Conservation (phyloP, 2,113 vertebrate genomes). For the Candoia aspera region DNA sequence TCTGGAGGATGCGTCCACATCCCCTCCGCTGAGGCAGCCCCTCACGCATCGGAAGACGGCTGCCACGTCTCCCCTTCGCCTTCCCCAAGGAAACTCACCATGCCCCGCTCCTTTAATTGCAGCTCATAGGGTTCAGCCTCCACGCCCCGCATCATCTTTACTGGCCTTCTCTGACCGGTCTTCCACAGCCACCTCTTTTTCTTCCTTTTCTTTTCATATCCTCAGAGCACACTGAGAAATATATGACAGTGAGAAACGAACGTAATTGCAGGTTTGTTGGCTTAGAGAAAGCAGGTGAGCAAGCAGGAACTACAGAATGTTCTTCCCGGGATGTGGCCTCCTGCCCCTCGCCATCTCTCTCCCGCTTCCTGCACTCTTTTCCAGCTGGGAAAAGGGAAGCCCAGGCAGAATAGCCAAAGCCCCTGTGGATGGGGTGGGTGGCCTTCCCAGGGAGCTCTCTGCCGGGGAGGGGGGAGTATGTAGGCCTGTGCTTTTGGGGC, state of each 20-base stretch:
- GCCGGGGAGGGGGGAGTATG: background rate
- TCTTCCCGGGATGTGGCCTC: background rate
- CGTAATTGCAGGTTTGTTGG: background rate
- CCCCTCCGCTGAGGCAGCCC: background rate
- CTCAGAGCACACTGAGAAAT: background rate
- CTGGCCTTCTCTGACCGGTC: background rate
- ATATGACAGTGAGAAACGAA: background rate
- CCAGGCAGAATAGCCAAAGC: background rate
- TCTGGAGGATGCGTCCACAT: fast-evolving
- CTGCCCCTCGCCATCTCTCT: fast-evolving
- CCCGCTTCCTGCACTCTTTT: background rate
- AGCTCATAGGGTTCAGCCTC: background rate
- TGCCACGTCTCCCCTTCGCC: background rate
- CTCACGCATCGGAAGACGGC: background rate
- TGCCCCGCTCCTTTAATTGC: background rate
- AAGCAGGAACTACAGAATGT: background rate
- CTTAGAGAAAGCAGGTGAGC: background rate
- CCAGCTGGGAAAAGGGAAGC: background rate
- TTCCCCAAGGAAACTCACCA: background rate
- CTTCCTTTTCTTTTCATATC: background rate
- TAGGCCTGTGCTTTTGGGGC: background rate
- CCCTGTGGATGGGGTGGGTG: background rate
- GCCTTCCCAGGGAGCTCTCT: background rate
- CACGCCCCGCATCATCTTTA: background rate
- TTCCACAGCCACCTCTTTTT: fast-evolving